Evolutionary conservation across 2,888 invertebrate species (phyloP), one percentile per base, ranked within the genome.

Genomic region (Pseudeuparius sepicola): DNA sequence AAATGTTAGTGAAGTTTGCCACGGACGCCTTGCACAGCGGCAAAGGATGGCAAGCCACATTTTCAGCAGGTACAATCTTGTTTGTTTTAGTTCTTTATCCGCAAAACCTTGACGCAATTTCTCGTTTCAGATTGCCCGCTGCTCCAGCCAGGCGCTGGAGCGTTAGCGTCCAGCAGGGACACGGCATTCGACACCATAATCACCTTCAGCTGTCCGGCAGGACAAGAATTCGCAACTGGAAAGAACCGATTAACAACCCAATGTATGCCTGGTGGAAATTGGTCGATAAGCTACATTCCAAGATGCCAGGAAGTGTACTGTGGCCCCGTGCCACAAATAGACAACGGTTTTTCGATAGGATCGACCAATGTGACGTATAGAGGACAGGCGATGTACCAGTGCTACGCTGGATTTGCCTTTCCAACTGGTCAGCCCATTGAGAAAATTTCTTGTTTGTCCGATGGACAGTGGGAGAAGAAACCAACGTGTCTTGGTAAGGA

Each of bases 271-370:
- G 85, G 92, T 48, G 92, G 92, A 46, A 84, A 86, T 59, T 93
- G 92, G 92, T 89, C 89, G 23, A 74, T 83, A 14, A 82, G 80
- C 36, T 90, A 90, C 61, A 88, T 92, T 55, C 90, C 92, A 7
- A 83, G 81, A 59, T 92, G 92, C 59, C 92, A 92, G 75, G 89
- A 89, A 77, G 89, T 89, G 13, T 96, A 94, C 60, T 96, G 96
- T 61, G 93, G 93, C 35, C 93, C 94, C 14, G 94, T 96, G 29
- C 94, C 94, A 35, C 96, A 96, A 71, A 96, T 96, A 44, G 89
- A 92, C 56, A 96, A 94, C 59, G 94, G 94, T 29, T 94, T 93
- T 63, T 93, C 93, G 2, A 90, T 90, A 57, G 89, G 88, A 29
- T 90, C 94, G 1, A 84, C 90, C 3, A 94, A 94, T 61, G 94